Conservation (phyloP, 1,140 invertebrate species). For the Aricia agestis region DNA sequence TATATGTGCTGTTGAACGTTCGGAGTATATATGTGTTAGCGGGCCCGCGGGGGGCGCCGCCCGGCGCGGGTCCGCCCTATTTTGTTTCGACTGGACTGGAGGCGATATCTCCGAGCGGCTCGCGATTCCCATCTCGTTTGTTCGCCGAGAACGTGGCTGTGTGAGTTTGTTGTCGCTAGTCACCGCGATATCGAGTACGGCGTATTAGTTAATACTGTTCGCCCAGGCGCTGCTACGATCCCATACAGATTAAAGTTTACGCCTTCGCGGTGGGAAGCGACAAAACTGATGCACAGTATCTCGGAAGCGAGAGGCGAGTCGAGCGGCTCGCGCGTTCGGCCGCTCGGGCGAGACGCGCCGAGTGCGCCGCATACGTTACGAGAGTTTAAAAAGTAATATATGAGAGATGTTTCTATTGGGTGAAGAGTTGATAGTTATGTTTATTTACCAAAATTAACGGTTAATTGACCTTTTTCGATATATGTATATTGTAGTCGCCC, state of each 20-base stretch:
- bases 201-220: too few species aligned
- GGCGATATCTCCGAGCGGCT: slow-evolving; percentile 34
- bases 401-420: slow-evolving; percentile 69
- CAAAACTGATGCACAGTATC: too few species aligned
- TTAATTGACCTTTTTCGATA: slow-evolving; percentile 56
- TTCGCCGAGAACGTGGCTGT: slow-evolving; percentile 34
- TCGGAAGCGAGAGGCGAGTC: too few species aligned
- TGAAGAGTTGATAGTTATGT: slow-evolving; percentile 65
- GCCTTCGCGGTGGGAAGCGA: too few species aligned
- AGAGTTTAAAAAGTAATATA: slow-evolving; percentile 72
- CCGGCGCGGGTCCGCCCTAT: slow-evolving; percentile 37
- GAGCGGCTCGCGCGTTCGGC: slow-evolving; percentile 23
- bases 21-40: slow-evolving; percentile 71
- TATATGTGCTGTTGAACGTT: slow-evolving; percentile 76
- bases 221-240: too few species aligned
- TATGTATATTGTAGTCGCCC: slow-evolving; percentile 45
- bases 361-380: slow-evolving; percentile 46
- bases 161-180: slow-evolving; percentile 31
- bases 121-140: slow-evolving; percentile 41
- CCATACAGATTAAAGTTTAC: too few species aligned
- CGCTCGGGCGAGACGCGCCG: slow-evolving; percentile 5
- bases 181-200: too few species aligned
- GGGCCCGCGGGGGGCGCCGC: slow-evolving; percentile 32
- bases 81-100: slow-evolving; percentile 63
- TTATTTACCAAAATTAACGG: slow-evolving; percentile 71